phyloP scores from a whole-genome alignment of 2,113 vertebrate genomes.

The Nansenia antarctica region DNA sequence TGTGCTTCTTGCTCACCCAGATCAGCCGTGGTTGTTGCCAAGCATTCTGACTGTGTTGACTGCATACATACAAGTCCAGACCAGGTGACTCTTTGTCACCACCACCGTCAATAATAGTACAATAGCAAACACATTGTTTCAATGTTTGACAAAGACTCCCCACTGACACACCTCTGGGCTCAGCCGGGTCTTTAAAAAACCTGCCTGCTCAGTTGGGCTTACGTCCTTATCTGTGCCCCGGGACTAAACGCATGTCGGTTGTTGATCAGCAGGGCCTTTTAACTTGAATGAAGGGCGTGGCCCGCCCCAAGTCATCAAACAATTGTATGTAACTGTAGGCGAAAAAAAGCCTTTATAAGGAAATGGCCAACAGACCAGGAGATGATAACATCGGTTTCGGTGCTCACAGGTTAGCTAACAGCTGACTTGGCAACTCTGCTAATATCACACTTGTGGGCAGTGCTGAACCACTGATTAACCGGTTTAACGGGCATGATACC shows the following conservation, averaged over 20 bases:
- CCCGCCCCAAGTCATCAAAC: background rate
- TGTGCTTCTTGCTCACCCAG: background rate
- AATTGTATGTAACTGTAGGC: too few relatives aligned
- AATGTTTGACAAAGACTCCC: background rate
- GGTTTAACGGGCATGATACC: conserved; percentile 13
- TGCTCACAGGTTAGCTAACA: conserved; percentile 10
- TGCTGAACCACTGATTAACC: conserved; percentile 34
- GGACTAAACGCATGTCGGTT: background rate
- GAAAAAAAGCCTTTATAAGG: background rate
- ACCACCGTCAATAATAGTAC: too few relatives aligned
- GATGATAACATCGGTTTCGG: background rate
- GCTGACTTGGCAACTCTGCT: conserved; percentile 37
- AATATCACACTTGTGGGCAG: background rate
- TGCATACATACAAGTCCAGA: background rate
- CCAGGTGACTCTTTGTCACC: too few relatives aligned
- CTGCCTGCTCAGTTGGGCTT: background rate
- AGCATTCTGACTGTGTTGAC: background rate
- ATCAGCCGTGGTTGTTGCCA: background rate
- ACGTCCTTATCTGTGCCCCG: background rate
- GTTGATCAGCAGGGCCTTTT: background rate
- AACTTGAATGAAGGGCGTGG: conserved; percentile 1
- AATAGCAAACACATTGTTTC: background rate
- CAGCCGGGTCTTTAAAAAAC: background rate
- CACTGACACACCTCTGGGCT: background rate
- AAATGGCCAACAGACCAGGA: background rate